Conservation (phyloP, 2,113 vertebrate species). For the Triplophysa rosa region DNA sequence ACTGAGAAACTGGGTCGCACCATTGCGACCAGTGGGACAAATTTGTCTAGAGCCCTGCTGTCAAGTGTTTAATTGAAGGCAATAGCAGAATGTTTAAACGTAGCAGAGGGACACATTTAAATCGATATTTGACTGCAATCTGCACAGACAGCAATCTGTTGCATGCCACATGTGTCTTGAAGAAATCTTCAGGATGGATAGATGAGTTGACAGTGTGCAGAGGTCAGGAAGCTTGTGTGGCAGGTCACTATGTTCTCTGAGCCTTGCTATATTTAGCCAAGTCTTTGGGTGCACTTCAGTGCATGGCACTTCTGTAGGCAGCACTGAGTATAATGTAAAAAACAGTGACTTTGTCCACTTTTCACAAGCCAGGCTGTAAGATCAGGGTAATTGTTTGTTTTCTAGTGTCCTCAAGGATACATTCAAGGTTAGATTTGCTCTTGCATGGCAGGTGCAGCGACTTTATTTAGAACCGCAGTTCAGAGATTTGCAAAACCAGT, state of each 20-base stretch:
- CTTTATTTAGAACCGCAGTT: slow-evolving; percentile 18
- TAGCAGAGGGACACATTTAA: background rate
- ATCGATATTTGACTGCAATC: background rate
- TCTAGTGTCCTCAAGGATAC: slow-evolving; percentile 3
- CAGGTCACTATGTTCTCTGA: slow-evolving; percentile 70
- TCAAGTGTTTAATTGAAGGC: background rate
- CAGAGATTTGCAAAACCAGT: slow-evolving; percentile 27
- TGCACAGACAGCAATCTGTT: background rate
- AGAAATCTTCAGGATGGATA: slow-evolving; percentile 27
- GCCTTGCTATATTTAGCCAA: slow-evolving; percentile 71
- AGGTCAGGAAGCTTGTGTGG: slow-evolving; percentile 68
- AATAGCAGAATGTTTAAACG: background rate
- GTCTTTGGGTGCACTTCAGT: slow-evolving; percentile 59
- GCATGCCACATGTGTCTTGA: background rate
- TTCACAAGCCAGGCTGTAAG: slow-evolving; percentile 8
- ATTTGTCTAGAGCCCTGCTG: too few species aligned
- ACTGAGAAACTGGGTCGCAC: too few species aligned
- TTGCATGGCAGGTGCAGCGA: slow-evolving; percentile 23
- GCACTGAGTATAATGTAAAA: slow-evolving; percentile 55
- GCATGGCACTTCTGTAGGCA: slow-evolving; percentile 52
- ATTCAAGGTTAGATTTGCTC: slow-evolving; percentile 23
- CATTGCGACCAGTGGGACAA: too few species aligned
- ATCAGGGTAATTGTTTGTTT: slow-evolving; percentile 16
- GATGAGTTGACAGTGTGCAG: slow-evolving; percentile 63
- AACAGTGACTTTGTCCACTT: background rate